A percentile compares a stretch with the other conserved stretches of the same genome.
Evolutionary conservation across 2,113 vertebrate genomes (phyloP).

Genomic region (Prinia subflava): DNA sequence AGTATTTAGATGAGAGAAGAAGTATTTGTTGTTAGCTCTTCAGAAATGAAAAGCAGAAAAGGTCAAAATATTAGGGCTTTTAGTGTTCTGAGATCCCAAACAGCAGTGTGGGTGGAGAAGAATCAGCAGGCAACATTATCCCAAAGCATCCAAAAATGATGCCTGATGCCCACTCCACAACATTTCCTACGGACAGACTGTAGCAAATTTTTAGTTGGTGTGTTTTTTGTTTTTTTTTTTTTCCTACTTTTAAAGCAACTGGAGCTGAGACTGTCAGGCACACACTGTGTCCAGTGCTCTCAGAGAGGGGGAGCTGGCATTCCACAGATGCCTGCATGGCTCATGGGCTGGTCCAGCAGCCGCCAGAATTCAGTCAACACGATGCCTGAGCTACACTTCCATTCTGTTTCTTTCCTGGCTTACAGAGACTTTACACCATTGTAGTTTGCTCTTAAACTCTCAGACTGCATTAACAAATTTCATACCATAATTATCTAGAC

Average conservation of each 20-base stretch:
- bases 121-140: neutral
- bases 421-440: neutral
- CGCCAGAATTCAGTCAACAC: neutral
- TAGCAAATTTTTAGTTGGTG: neutral
- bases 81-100: neutral
- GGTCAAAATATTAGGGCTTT: neutral
- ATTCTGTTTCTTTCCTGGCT: neutral
- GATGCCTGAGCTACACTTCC: neutral
- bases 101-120: neutral
- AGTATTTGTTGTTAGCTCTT: neutral
- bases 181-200: neutral
- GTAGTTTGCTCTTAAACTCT: neutral
- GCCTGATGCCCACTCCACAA: neutral
- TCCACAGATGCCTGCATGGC: neutral
- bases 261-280: neutral
- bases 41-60: neutral
- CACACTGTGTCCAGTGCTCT: no score
- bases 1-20: neutral
- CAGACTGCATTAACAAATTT: neutral
- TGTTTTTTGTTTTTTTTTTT: neutral
- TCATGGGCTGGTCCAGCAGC: neutral
- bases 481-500: neutral
- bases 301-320: neutral
- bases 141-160: neutral
- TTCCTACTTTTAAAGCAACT: neutral